phyloP scores from a whole-genome alignment of 2,113 vertebrate species.

The Tetraodon nigroviridis region DNA sequence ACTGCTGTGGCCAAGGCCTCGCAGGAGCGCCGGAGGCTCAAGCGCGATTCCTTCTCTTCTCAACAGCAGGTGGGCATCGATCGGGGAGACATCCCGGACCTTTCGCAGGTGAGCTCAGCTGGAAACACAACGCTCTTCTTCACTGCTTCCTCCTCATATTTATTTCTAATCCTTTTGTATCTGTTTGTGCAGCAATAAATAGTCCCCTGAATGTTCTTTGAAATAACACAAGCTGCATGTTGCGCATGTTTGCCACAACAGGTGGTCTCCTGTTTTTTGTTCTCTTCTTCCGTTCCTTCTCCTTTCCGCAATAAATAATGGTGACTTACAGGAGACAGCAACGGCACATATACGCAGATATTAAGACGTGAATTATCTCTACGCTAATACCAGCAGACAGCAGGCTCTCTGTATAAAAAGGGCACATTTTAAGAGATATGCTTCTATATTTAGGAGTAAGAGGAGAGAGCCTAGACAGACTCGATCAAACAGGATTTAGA shows the following conservation, averaged over 20 bases:
- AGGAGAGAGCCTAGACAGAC: too few relatives aligned
- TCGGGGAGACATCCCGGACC: slow-evolving; percentile 97
- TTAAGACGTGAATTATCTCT: too few relatives aligned
- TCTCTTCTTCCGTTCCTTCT: slow-evolving; percentile 19
- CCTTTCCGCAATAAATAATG: slow-evolving; percentile 75
- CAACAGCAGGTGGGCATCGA: slow-evolving; percentile 97
- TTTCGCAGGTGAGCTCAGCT: slow-evolving; percentile 85
- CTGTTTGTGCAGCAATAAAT: slow-evolving; percentile 16
- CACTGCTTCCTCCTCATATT: slow-evolving; percentile 18
- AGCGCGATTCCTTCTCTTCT: neutral
- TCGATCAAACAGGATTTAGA: too few relatives aligned
- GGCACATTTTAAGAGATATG: too few relatives aligned
- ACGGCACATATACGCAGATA: neutral
- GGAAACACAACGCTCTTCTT: too few relatives aligned
- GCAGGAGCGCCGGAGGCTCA: neutral
- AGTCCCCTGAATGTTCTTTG: slow-evolving; percentile 23
- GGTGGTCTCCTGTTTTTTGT: slow-evolving; percentile 31
- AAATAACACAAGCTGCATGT: slow-evolving; percentile 61
- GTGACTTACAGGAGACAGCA: slow-evolving; percentile 46
- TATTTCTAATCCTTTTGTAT: slow-evolving; percentile 13
- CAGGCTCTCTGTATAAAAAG: too few relatives aligned
- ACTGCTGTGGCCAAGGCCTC: neutral
- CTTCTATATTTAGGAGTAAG: too few relatives aligned
- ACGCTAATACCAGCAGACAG: too few relatives aligned
- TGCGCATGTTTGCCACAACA: slow-evolving; percentile 63